Evolutionary conservation across 2,113 vertebrate genomes (phyloP).

Genomic region (Paramormyrops kingsleyae): DNA sequence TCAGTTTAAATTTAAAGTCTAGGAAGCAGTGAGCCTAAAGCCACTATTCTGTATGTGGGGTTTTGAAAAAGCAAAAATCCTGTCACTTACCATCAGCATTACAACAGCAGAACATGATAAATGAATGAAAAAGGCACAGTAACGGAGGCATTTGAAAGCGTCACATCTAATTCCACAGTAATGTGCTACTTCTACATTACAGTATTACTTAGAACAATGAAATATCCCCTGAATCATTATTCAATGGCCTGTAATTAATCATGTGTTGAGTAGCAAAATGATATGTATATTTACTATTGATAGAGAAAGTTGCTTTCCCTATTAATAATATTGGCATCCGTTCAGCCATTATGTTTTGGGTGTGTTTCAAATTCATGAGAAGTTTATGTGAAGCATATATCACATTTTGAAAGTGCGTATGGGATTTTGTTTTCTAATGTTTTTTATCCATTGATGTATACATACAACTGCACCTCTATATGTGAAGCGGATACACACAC

Average conservation of each 20-base stretch:
- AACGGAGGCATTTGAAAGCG: constrained; percentile 53
- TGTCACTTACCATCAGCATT: constrained; percentile 63
- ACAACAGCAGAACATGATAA: constrained; percentile 49
- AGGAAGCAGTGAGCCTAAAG: constrained; percentile 62
- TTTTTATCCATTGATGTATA: not conserved
- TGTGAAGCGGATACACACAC: not conserved
- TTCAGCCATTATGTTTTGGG: not conserved
- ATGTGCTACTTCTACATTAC: not conserved
- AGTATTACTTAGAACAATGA: not conserved
- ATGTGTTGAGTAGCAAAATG: not conserved
- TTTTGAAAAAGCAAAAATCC: constrained; percentile 59
- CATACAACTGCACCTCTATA: not conserved
- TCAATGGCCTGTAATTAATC: not conserved
- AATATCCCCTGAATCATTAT: not conserved
- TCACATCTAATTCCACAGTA: constrained; percentile 39
- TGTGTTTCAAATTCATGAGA: not conserved
- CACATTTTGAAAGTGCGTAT: not conserved
- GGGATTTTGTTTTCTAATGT: not conserved
- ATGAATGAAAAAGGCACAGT: constrained; percentile 54
- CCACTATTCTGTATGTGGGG: constrained; percentile 66
- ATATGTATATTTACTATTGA: constrained; percentile 4
- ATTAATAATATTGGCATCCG: not conserved
- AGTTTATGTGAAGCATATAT: not conserved
- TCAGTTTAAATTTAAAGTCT: constrained; percentile 68
- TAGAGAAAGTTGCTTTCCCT: not conserved